Base-by-base conservation (phyloP, 2,888 invertebrate genomes). In the Hypsopygia costalis region DNA sequence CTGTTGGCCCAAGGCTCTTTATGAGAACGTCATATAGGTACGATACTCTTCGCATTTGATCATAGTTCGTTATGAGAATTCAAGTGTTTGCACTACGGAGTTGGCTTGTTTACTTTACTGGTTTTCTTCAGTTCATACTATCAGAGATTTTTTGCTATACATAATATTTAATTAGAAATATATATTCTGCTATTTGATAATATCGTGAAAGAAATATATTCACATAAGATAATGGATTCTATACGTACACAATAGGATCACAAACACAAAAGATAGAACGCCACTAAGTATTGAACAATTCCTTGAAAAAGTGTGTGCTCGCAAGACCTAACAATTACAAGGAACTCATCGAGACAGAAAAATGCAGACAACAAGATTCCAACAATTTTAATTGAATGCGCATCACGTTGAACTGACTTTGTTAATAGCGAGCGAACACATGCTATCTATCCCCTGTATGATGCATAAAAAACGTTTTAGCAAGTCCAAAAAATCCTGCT, bases 401-500 rank as follows among this genome's bases (percentile, higher is more conserved):
- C 36, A 30, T 21, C n/a, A 11, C 36, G 25, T n/a, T n/a, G 5
- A 30, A 30, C 36, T 22, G 36, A 21, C 22, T 37, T 29, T 20
- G 21, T 30, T 25, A 5, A 25, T 37, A 11, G 31, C n/a, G 30
- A 37, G 30, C 21, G 36, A 10, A 31, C 7, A 25, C 25, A 6
- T 4, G 36, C 20, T 21, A 30, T 5, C 20, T 21, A 30, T 5
- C 39, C 40, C 45, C 51, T 62, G 69, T 73, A 73, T 76, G 69
- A 78, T 73, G 61, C 67, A 48, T 47, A 58, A 63, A 70, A 79
- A 74, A 66, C 55, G 61, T 52, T 74, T 66, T 68, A 64, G 61
- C 67, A 62, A 57, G 54, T 59, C 57, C 58, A 60, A 62, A 69
- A 71, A 64, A 69, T 63, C 62, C 60, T 59, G 52, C 48, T 52